Evolutionary conservation across 2,797 vertebrate genomes (phyloP).

Genomic region (Lepus oiostolus): DNA sequence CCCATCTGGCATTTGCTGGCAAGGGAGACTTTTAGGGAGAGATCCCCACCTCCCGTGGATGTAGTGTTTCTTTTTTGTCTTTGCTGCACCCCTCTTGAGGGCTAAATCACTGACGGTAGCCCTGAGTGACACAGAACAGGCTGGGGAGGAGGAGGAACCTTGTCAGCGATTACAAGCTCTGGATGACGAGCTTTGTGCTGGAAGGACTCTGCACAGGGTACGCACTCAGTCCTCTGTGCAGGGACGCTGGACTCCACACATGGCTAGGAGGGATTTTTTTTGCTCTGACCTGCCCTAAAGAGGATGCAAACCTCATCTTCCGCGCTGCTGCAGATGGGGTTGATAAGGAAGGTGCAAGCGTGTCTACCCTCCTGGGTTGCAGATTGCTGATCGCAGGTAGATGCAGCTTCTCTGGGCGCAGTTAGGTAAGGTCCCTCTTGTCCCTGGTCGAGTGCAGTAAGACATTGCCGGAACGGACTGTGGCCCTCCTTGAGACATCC

Average conservation of each 20-base stretch:
- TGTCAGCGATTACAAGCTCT: neutral
- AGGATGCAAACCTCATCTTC: neutral
- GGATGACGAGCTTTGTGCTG: neutral
- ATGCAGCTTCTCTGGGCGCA: neutral
- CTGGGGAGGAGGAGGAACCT: neutral
- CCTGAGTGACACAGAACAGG: neutral
- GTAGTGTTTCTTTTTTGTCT: neutral
- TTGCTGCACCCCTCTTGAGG: neutral
- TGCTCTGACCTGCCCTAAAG: neutral
- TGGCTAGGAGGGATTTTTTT: neutral
- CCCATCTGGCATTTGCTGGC: neutral
- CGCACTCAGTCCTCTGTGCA: neutral
- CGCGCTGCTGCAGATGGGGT: rapidly evolving
- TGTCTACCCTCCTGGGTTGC: neutral
- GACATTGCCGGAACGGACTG: neutral
- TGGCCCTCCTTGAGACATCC: neutral
- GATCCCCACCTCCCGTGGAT: neutral
- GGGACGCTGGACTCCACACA: neutral
- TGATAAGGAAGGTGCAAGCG: neutral
- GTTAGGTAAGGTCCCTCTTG: neutral
- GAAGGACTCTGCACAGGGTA: neutral
- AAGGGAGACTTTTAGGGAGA: neutral
- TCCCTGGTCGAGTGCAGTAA: neutral
- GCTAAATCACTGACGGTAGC: neutral
- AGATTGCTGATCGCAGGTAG: neutral